These are phyloP conservation scores for Gila orcuttii DNA, from an alignment of 2,113 vertebrate species.

Conservation along the genomic window DNA sequence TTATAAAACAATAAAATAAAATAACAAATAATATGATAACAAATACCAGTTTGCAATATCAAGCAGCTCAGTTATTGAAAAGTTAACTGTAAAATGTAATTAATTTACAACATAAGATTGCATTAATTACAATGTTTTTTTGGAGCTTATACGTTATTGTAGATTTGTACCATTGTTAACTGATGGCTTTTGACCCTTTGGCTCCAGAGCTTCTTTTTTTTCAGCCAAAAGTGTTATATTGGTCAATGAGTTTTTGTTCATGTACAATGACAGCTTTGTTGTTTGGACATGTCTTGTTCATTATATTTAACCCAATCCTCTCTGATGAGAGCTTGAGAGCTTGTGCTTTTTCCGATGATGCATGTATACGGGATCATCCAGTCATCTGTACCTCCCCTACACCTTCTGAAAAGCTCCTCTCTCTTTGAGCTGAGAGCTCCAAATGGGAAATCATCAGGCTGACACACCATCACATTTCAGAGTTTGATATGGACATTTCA, in stretches of 20 bases:
- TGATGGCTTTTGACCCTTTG: too few species aligned
- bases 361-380: background rate
- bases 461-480: conserved; percentile 21
- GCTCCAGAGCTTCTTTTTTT: background rate
- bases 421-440: background rate
- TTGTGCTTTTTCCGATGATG: background rate
- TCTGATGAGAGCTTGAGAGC: background rate
- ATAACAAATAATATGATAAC: too few species aligned
- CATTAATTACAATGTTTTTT: too few species aligned
- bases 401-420: background rate
- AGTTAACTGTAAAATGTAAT: background rate
- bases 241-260: background rate
- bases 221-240: background rate
- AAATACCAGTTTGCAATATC: too few species aligned
- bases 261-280: background rate
- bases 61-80: too few species aligned
- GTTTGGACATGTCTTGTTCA: background rate
- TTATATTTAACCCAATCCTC: conserved; percentile 10
- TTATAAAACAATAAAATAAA: too few species aligned
- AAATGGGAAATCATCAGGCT: background rate
- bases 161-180: too few species aligned
- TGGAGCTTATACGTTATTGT: too few species aligned
- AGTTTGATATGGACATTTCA: conserved; percentile 19
- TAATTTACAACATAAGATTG: background rate
- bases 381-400: background rate